These are phyloP conservation scores for Macroteleia sp. DNA, from an alignment of 2,888 invertebrate genomes.

Conservation along the genomic window DNA sequence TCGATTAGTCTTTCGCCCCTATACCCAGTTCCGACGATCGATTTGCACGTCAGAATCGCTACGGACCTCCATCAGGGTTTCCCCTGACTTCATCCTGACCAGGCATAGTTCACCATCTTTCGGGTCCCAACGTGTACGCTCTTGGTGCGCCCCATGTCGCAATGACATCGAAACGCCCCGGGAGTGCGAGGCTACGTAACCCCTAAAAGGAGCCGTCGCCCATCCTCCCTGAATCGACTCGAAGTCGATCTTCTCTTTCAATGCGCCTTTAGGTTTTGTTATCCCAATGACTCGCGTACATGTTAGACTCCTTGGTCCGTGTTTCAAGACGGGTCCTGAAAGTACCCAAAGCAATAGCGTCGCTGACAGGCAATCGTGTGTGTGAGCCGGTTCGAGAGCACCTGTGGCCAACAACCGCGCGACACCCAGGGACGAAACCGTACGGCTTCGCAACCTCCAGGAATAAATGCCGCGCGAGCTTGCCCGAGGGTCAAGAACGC, in stretches of 20 bases:
- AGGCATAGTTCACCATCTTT: slow-evolving; percentile 91
- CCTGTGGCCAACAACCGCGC: slow-evolving; percentile 70
- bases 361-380: slow-evolving; percentile 68
- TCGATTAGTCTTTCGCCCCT: slow-evolving; percentile 70
- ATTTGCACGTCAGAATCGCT: slow-evolving; percentile 92
- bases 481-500: slow-evolving; percentile 67
- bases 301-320: slow-evolving; percentile 91
- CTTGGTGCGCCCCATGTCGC: slow-evolving; percentile 85
- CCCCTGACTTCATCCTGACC: slow-evolving; percentile 89
- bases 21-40: slow-evolving; percentile 91
- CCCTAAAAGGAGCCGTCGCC: slow-evolving; percentile 81
- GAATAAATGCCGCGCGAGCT: too few relatives aligned
- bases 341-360: slow-evolving; percentile 80
- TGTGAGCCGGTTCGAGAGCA: slow-evolving; percentile 72
- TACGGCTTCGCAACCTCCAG: too few relatives aligned
- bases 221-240: slow-evolving; percentile 85
- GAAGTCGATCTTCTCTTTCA: slow-evolving; percentile 86
- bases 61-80: slow-evolving; percentile 89
- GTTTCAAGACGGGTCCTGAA: slow-evolving; percentile 90
- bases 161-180: slow-evolving; percentile 85
- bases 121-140: slow-evolving; percentile 89
- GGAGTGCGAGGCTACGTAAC: slow-evolving; percentile 86
- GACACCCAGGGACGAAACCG: slow-evolving; percentile 69
- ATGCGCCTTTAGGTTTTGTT: slow-evolving; percentile 87
- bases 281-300: slow-evolving; percentile 89